Evolutionary conservation across 2,888 invertebrate genomes (phyloP), one percentile per base, ranked within the genome.

Genomic region (Neocrepidodera transversa): DNA sequence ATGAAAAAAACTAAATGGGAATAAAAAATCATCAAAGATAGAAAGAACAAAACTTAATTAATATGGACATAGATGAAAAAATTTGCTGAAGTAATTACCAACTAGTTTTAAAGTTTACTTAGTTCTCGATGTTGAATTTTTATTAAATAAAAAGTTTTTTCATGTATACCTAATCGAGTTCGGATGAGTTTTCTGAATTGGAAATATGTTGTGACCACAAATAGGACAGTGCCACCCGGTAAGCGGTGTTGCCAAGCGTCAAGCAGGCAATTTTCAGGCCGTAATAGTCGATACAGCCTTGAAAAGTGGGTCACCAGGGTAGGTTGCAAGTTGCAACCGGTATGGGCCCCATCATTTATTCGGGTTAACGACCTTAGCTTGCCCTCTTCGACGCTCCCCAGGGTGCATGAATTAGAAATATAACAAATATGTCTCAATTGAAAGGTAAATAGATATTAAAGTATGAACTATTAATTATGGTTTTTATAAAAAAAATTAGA

Each of bases 231-330:
- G 6, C 32, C 56, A 49, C 49, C 26, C 47, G 13, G 43, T 48
- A 49, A 14, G 40, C 47, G 36, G 30, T 35, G 53, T 59, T 57
- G 59, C 64, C 47, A 55, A 18, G 54, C 28, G 52, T 42, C 42
- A 16, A 13, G 13, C 28, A 26, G 48, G 13, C 43, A 54, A 60
- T 60, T 50, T 40, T 51, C 53, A 38, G 48, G 58, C 53, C 58
- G 42, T 59, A 65, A 64, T 63, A 76, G 76, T 78, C 78, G 75
- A 78, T 78, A 75, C 74, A 77, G 78, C 77, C 72, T 76, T 76
- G 75, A 76, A 75, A 78, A 72, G 73, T 77, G 71, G 78, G 78
- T 76, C 78, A 74, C 74, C 60, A 69, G 73, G 75, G 73, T 71
- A 71, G 73, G 62, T 66, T 69, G 68, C 68, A 67, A 68, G 59